Evolutionary conservation across 53 echinoderm and acorn worm species (phyloP), one percentile per base, ranked within the genome.

Genomic region (Luidia sarsii): DNA sequence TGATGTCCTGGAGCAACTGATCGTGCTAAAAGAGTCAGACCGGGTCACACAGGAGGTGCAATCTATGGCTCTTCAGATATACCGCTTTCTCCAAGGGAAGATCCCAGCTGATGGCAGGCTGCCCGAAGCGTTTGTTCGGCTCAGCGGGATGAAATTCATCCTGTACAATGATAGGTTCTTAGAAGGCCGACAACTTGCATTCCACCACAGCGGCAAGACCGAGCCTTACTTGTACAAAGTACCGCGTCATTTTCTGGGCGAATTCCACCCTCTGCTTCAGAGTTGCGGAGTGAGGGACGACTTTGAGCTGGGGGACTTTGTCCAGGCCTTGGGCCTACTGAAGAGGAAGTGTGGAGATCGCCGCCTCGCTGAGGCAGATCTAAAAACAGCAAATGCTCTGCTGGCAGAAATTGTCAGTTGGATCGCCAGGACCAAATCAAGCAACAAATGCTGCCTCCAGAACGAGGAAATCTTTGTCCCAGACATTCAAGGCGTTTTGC

Each of bases 311-410:
- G 28, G 2, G 10, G 84, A 84, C 50, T 84, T n/a, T 41, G 19
- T 84, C 16, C 33, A 84, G 23, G 64, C 39, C 25, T n/a, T 84
- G 50, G 16, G 25, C 10, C 8, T 5, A 15, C 15, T 84, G 10
- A 48, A 84, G 20, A 20, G 46, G 8, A 37, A 38, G n/a, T 63
- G 73, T 11, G 1, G 38, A 51, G 72, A 72, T 39, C 36, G 2
- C 2, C 73, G 63, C 4, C 50, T 63, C 19, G 27, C 9, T 21
- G 24, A 81, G 15, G 1, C 37, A 7, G 67, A 61, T 61, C 77
- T 77, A 31, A 31, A 60, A 77, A 62, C 62, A 50, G 77, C 77
- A 8, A 77, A 46, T 32, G 77, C n/a, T 14, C 30, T 77, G 77
- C 30, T 61, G 9, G 29, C 23, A 4, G 57, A 74, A 15, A 27